These are phyloP conservation scores for Marisa cornuarietis DNA, from an alignment of 1,140 invertebrate genomes.

Conservation along the genomic window DNA sequence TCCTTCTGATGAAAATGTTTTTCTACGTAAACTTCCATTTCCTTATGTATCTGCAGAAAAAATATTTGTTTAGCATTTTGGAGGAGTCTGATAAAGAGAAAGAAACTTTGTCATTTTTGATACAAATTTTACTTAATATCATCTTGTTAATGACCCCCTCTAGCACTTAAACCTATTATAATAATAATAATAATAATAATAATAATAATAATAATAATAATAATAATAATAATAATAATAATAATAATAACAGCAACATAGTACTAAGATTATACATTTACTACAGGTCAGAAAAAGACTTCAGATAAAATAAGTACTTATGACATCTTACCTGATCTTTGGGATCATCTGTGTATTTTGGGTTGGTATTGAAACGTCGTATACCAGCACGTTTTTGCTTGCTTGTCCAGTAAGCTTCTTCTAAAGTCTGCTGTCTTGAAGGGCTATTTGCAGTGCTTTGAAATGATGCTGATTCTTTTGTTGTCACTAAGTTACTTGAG, in stretches of 20 bases:
- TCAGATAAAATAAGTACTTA: background rate
- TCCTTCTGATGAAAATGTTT: constrained; percentile 48
- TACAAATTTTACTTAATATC: no score
- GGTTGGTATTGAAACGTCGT: constrained; percentile 1
- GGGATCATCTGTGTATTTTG: background rate
- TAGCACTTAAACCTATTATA: no score
- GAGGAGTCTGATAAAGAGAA: no score
- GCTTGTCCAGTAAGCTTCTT: constrained; percentile 40
- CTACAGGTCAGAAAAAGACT: background rate
- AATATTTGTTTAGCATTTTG: background rate
- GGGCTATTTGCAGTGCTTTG: background rate
- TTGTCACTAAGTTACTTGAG: no score
- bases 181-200: constrained; percentile 10
- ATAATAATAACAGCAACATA: background rate
- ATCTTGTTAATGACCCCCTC: no score
- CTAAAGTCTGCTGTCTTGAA: constrained; percentile 24
- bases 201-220: constrained; percentile 7
- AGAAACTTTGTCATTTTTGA: no score
- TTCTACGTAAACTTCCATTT: constrained; percentile 36
- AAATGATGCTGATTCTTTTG: no score
- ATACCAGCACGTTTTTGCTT: constrained; percentile 26
- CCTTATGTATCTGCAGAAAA: constrained; percentile 37
- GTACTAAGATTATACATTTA: background rate
- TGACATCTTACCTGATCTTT: background rate
- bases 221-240: constrained; percentile 4